phyloP scores from a whole-genome alignment of 1,140 invertebrate species.

The Zelostemma sp. region DNA sequence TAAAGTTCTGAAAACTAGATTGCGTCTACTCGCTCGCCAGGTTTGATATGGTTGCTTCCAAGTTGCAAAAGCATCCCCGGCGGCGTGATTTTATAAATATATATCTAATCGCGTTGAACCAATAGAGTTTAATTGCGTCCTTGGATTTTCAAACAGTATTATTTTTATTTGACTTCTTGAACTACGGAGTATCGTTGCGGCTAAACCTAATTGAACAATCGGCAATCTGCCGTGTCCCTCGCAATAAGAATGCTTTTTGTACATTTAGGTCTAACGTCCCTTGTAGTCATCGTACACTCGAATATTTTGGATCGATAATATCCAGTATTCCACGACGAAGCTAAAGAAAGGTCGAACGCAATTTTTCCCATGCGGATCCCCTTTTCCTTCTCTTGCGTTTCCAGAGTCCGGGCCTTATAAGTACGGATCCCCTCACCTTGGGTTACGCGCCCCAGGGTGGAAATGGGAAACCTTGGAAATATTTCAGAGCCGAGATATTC shows the following conservation, averaged over 20 bases:
- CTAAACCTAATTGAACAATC: neutral
- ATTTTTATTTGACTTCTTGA: slow-evolving; percentile 28
- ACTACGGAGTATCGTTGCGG: too few species aligned
- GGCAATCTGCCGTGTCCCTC: slow-evolving; percentile 17
- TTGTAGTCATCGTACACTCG: slow-evolving; percentile 37
- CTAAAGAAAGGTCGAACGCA: slow-evolving; percentile 46
- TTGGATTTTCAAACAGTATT: slow-evolving; percentile 1
- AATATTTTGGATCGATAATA: slow-evolving; percentile 49
- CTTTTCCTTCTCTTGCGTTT: slow-evolving; percentile 25
- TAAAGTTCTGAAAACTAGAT: neutral
- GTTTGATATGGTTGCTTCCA: neutral
- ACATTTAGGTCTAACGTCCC: slow-evolving; percentile 28
- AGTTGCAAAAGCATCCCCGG: neutral
- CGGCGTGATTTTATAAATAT: too few species aligned
- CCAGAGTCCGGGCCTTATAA: slow-evolving; percentile 11
- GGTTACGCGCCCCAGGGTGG: slow-evolving; percentile 32
- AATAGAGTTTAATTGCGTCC: too few species aligned
- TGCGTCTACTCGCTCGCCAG: neutral
- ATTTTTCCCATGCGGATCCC: slow-evolving; percentile 35
- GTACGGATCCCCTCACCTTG: slow-evolving; percentile 30
- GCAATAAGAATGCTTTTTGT: slow-evolving; percentile 34
- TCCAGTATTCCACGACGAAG: slow-evolving; percentile 43
- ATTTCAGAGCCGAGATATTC: slow-evolving; percentile 43
- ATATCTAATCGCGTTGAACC: too few species aligned
- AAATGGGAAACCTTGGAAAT: slow-evolving; percentile 44